Conservation (phyloP, 2,888 invertebrate species). For the Pollenia angustigena region DNA sequence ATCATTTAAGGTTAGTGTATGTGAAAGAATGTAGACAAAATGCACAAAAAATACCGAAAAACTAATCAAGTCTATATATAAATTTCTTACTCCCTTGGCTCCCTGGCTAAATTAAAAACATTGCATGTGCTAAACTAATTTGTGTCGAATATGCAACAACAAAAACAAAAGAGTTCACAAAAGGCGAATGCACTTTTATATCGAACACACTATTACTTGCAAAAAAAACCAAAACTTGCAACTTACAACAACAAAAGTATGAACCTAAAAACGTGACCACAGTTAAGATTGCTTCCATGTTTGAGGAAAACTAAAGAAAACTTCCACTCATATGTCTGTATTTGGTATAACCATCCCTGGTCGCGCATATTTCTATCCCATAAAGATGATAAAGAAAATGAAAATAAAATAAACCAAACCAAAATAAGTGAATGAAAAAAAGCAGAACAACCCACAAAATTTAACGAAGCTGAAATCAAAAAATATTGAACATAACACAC, state of each 20-base stretch:
- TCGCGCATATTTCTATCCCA: conserved; percentile 61
- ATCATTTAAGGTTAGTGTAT: conserved; percentile 26
- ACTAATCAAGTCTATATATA: conserved; percentile 19
- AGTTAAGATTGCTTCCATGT: conserved; percentile 44
- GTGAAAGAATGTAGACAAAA: conserved; percentile 14
- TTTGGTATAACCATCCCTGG: conserved; percentile 64
- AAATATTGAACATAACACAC: conserved; percentile 74
- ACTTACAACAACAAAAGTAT: conserved; percentile 44
- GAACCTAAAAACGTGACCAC: conserved; percentile 69
- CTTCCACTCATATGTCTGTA: conserved; percentile 39
- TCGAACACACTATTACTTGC: conserved; percentile 26
- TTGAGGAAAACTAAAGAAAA: conserved; percentile 8
- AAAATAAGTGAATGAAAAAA: conserved; percentile 12
- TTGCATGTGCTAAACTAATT: conserved; percentile 71
- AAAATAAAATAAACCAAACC: conserved; percentile 26
- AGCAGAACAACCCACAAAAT: conserved; percentile 46
- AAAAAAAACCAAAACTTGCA: conserved; percentile 21
- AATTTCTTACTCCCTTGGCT: conserved; percentile 12
- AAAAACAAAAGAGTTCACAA: conserved; percentile 20
- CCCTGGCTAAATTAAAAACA: conserved; percentile 5
- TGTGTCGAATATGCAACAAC: conserved; percentile 52
- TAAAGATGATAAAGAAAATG: conserved; percentile 61
- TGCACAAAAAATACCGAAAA: conserved; percentile 17
- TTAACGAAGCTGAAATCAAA: conserved; percentile 52
- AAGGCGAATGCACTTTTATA: conserved; percentile 61